Conservation (phyloP, 2,888 invertebrate species). For the Bombylius major region DNA sequence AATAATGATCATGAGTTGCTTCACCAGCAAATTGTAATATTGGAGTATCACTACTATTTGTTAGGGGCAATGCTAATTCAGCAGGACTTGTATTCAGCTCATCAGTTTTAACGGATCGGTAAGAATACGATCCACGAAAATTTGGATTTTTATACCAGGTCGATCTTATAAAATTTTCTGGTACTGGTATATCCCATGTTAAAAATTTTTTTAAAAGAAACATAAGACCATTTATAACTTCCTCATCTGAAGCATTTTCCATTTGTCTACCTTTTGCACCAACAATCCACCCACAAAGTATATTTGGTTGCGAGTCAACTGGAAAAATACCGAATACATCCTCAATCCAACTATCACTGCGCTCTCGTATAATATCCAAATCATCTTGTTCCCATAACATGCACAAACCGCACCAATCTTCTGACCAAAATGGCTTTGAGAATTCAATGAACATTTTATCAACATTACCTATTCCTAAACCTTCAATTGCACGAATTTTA, state of each 20-base stretch:
- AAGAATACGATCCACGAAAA: slow-evolving; percentile 52
- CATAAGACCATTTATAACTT: slow-evolving; percentile 30
- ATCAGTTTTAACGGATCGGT: slow-evolving; percentile 45
- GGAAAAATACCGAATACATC: slow-evolving; percentile 55
- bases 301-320: slow-evolving; percentile 46
- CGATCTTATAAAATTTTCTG: slow-evolving; percentile 38
- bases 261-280: slow-evolving; percentile 48
- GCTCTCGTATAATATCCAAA: slow-evolving; percentile 25
- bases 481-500: slow-evolving; percentile 41
- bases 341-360: slow-evolving; percentile 44
- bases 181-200: slow-evolving; percentile 28
- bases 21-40: slow-evolving; percentile 55
- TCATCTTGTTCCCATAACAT: slow-evolving; percentile 47
- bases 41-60: slow-evolving; percentile 30
- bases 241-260: slow-evolving; percentile 45
- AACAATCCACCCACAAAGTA: slow-evolving; percentile 59
- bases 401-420: slow-evolving; percentile 41
- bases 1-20: slow-evolving; percentile 50
- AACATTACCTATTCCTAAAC: slow-evolving; percentile 46
- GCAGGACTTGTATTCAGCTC: slow-evolving; percentile 41
- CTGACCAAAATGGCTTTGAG: slow-evolving; percentile 45
- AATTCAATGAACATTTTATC: slow-evolving; percentile 52
- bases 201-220: slow-evolving; percentile 31
- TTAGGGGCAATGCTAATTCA: slow-evolving; percentile 43
- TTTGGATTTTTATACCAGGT: slow-evolving; percentile 51